These are phyloP conservation scores for Meandrusa payeni DNA, from an alignment of 2,888 invertebrate species.

Conservation along the genomic window DNA sequence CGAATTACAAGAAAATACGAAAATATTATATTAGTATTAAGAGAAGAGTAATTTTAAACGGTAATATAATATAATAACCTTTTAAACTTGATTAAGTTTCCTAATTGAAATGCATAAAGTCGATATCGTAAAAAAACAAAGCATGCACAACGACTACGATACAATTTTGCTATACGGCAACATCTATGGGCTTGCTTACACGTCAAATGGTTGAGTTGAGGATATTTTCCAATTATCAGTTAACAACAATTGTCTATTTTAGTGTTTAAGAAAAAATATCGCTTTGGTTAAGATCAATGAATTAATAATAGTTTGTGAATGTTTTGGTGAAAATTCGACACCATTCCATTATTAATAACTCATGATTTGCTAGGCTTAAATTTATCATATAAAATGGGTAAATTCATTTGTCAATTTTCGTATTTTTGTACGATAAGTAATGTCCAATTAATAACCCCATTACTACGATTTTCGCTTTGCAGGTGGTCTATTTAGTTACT, in stretches of 20 bases:
- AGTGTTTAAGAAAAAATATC: slow-evolving; percentile 12
- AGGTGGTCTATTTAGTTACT: slow-evolving; percentile 98
- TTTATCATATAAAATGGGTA: slow-evolving; percentile 63
- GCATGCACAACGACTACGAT: too few relatives aligned
- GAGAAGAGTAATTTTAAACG: too few relatives aligned
- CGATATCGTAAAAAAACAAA: too few relatives aligned
- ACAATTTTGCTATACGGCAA: slow-evolving; percentile 18
- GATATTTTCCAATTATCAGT: slow-evolving; percentile 34
- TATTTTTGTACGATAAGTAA: neutral
- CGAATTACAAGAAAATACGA: too few relatives aligned
- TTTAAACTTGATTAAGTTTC: too few relatives aligned
- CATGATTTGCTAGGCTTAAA: slow-evolving; percentile 64
- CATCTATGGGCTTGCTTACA: slow-evolving; percentile 36
- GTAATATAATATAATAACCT: too few relatives aligned
- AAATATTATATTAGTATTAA: too few relatives aligned
- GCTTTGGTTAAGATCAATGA: slow-evolving; percentile 20
- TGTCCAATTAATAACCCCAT: slow-evolving; percentile 20
- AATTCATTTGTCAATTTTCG: slow-evolving; percentile 34
- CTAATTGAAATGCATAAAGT: too few relatives aligned
- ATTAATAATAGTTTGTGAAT: slow-evolving; percentile 27
- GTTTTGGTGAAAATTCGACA: slow-evolving; percentile 27
- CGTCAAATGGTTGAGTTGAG: slow-evolving; percentile 36
- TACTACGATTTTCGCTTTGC: slow-evolving; percentile 43
- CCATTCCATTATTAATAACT: slow-evolving; percentile 54
- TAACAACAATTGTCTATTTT: slow-evolving; percentile 26